phyloP scores from a whole-genome alignment of 2,888 invertebrate genomes.

The Lamellibrachia satsuma region DNA sequence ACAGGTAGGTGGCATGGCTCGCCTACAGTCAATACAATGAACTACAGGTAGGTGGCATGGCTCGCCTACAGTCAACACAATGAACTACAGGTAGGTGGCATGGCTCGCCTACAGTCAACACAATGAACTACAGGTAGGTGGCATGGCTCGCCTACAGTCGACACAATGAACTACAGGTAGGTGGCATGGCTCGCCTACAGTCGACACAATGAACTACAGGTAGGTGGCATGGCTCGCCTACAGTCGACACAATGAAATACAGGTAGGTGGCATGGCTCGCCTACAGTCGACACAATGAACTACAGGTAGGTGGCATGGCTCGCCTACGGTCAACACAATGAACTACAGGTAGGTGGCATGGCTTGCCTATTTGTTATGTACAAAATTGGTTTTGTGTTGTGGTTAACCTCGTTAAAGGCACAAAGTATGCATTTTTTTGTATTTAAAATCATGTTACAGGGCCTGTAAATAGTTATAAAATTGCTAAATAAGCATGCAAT shows the following conservation, averaged over 20 bases:
- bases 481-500: no score
- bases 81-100: slow-evolving; percentile 30
- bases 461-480: no score
- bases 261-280: slow-evolving; percentile 19
- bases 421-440: no score
- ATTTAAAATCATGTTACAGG: no score
- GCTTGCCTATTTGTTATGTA: not conserved
- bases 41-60: slow-evolving; percentile 27
- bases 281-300: slow-evolving; percentile 30
- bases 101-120: slow-evolving; percentile 26
- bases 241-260: slow-evolving; percentile 33
- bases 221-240: not conserved
- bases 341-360: slow-evolving; percentile 28
- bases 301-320: slow-evolving; percentile 27
- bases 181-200: not conserved
- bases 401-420: no score
- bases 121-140: slow-evolving; percentile 32
- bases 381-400: no score
- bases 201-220: slow-evolving; percentile 33
- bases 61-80: slow-evolving; percentile 27
- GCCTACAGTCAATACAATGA: slow-evolving; percentile 32
- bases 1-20: no score
- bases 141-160: slow-evolving; percentile 20
- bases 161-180: slow-evolving; percentile 32
- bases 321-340: slow-evolving; percentile 28